These are phyloP conservation scores for Choloepus hoffmanni DNA, from an alignment of 2,113 vertebrate genomes.

Conservation along the genomic window DNA sequence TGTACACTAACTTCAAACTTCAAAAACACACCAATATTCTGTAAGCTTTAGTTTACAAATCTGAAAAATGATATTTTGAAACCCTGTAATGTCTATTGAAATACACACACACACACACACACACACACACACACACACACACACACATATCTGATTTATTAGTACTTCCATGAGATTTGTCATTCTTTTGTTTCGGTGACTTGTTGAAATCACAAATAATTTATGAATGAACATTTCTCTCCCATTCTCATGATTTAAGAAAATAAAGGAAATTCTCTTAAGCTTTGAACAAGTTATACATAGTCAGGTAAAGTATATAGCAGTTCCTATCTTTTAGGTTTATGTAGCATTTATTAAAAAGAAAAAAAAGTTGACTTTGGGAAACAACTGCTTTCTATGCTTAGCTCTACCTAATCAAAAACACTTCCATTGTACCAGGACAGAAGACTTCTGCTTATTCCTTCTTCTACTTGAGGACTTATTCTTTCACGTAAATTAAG, in stretches of 20 bases:
- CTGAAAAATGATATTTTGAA: background rate
- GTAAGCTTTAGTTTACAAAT: background rate
- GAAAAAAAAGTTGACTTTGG: background rate
- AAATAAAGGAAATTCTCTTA: background rate
- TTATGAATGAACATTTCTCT: background rate
- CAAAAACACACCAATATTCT: background rate
- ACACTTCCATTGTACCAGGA: background rate
- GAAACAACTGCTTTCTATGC: background rate
- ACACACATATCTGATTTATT: background rate
- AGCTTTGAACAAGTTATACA: background rate
- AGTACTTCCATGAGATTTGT: background rate
- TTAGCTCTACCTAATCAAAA: background rate
- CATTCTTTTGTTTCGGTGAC: background rate
- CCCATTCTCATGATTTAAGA: background rate
- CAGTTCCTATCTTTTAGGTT: background rate
- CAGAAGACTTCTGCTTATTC: background rate
- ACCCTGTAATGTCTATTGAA: background rate
- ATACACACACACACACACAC: too few relatives aligned
- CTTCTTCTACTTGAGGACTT: background rate
- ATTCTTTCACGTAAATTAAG: background rate
- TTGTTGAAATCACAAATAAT: background rate
- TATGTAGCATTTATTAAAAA: background rate
- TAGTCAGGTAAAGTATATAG: background rate
- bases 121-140: too few relatives aligned
- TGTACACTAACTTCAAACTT: background rate